Percentiles rank a stretch among this genome's conserved stretches.
Evolutionary conservation across 2,888 invertebrate species (phyloP).

Genomic region (Psylliodes chrysocephalus): DNA sequence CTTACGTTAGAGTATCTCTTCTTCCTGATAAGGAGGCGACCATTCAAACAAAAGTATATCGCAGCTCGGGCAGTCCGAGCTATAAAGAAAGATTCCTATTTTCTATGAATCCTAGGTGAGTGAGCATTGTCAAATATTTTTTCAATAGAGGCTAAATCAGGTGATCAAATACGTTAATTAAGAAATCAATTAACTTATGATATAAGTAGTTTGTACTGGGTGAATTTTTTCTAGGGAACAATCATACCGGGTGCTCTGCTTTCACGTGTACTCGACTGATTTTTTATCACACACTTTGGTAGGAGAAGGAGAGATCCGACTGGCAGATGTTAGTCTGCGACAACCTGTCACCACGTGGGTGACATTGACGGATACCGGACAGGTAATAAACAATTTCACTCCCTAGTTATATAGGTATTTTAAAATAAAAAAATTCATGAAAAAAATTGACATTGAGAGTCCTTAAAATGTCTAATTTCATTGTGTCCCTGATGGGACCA

Average conservation of each 20-base stretch:
- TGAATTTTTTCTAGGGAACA: slow-evolving; percentile 63
- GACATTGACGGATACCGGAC: slow-evolving; percentile 77
- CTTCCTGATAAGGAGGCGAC: slow-evolving; percentile 76
- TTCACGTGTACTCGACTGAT: slow-evolving; percentile 75
- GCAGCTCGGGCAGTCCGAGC: slow-evolving; percentile 75
- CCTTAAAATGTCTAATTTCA: too few species aligned
- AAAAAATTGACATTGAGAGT: too few species aligned
- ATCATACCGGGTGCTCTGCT: slow-evolving; percentile 70
- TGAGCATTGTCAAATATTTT: too few species aligned
- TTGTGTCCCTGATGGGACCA: too few species aligned
- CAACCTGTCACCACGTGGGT: slow-evolving; percentile 83
- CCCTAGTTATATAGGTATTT: too few species aligned
- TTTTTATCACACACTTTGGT: slow-evolving; percentile 72
- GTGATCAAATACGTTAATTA: too few species aligned
- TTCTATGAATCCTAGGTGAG: slow-evolving; percentile 66
- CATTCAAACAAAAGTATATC: slow-evolving; percentile 77
- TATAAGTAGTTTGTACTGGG: too few species aligned
- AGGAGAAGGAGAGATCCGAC: slow-evolving; percentile 76
- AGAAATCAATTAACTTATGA: too few species aligned
- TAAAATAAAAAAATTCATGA: too few species aligned
- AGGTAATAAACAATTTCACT: too few species aligned
- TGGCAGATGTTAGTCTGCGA: slow-evolving; percentile 72
- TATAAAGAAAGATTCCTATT: slow-evolving; percentile 83
- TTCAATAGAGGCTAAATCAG: too few species aligned
- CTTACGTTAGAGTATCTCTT: slow-evolving; percentile 80